Base-by-base conservation (phyloP, 2,113 vertebrate species). In the Rhabdomys dilectus region DNA sequence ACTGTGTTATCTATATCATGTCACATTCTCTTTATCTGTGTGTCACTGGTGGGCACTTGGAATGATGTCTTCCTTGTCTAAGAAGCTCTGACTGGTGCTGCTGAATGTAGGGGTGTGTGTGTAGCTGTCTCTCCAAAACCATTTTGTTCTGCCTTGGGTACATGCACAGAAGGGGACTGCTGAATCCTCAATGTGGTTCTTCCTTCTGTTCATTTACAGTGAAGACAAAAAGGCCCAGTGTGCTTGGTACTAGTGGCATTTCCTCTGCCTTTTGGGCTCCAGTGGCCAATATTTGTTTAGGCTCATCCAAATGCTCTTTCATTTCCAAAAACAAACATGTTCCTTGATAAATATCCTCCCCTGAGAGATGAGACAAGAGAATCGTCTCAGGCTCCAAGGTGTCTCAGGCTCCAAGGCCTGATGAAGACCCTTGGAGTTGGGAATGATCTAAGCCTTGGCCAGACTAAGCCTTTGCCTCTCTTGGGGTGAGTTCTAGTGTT, bases 391-490 rank as follows among this genome's bases (percentile, higher is more conserved):
- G 42, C 31, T 58, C n/a, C 2, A 0, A 51, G 48, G 60, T 21
- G 16, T 58, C 58, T 58, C 58, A 22, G 58, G 48, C 36, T 34
- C 15, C 4, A 7, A 16, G 8, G 39, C 21, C 39, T 4, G 1
- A 26, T 36, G 56, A 89, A 72, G 9, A 15, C 21, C 11, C 2
- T 8, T 10, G 31, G 9, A 5, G 6, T 26, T 48, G 34, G n/a
- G 19, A 0, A 4, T 13, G 5, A 31, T n/a, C 77, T 26, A 15
- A 58, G 29, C 15, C 66, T 31, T 15, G 0, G 13, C 2, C 0
- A 1, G 36, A n/a, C 36, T 12, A 5, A 39, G 7, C 70, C 42
- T 9, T 16, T n/a, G 1, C n/a, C 26, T 58, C 1, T 34, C 6
- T 78, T 36, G 60, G 24, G 7, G 12, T 36, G 36, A 6, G 11